phyloP scores from a whole-genome alignment of 2,797 vertebrate genomes.

The Champsocephalus esox region DNA sequence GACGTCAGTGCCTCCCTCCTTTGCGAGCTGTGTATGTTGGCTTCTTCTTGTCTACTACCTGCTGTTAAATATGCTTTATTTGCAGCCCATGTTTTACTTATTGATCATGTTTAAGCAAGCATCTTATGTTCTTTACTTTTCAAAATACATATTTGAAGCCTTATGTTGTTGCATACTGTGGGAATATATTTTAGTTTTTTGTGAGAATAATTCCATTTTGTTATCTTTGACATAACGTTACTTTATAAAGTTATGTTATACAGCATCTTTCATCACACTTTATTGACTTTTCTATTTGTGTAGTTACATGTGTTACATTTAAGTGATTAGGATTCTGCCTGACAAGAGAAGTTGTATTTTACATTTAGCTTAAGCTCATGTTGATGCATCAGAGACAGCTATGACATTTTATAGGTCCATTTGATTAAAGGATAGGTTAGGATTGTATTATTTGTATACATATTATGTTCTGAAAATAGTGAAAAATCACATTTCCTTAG shows the following conservation, averaged over 20 bases:
- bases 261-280: not conserved
- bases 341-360: not conserved
- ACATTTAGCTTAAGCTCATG: not conserved
- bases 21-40: slow-evolving; percentile 10
- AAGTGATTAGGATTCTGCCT: not conserved
- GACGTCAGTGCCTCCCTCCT: slow-evolving; percentile 76
- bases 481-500: not conserved
- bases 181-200: no score
- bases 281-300: no score
- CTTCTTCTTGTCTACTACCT: not conserved
- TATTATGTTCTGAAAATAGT: not conserved
- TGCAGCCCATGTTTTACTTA: not conserved
- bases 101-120: not conserved
- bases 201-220: no score
- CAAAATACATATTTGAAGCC: no score
- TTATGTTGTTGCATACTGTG: no score
- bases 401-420: not conserved
- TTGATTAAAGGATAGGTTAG: not conserved
- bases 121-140: not conserved
- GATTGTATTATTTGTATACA: not conserved
- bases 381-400: not conserved
- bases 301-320: not conserved
- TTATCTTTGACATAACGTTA: not conserved
- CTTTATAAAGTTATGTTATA: not conserved
- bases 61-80: not conserved